phyloP scores from a whole-genome alignment of 2,113 vertebrate species.

The Toxotes chatareus region DNA sequence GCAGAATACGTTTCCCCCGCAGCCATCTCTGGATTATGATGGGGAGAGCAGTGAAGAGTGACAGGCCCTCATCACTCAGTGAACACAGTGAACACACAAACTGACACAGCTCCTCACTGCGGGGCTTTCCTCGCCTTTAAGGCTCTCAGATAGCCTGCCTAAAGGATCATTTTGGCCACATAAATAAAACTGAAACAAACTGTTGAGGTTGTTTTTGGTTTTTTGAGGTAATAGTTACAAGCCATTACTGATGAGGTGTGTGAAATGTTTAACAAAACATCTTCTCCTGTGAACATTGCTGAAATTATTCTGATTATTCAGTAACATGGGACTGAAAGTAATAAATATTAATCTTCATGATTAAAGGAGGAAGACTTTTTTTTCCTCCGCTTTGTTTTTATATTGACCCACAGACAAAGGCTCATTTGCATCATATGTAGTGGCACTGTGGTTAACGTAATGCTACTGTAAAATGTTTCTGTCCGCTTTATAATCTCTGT shows the following conservation, averaged over 20 bases:
- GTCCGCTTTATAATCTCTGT: conserved; percentile 14
- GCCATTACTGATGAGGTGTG: background rate
- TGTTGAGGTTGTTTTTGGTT: background rate
- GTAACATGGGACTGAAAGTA: background rate
- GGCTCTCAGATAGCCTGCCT: background rate
- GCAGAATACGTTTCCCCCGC: conserved; percentile 27
- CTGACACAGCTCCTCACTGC: conserved; percentile 40
- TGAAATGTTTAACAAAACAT: background rate
- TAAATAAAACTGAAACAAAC: conserved; percentile 2
- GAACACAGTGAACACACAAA: conserved; percentile 27
- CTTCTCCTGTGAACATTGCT: background rate
- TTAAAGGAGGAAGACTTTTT: background rate
- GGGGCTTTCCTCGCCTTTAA: conserved; percentile 17
- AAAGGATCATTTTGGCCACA: background rate
- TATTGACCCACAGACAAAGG: background rate
- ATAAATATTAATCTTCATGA: background rate
- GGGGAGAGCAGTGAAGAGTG: conserved; percentile 44
- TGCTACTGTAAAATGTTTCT: conserved; percentile 18
- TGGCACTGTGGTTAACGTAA: background rate
- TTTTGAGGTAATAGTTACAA: background rate
- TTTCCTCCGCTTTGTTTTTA: background rate
- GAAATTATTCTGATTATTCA: background rate
- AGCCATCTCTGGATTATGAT: conserved; percentile 43
- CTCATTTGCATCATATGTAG: conserved; percentile 23
- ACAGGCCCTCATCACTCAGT: conserved; percentile 56